A percentile compares a stretch with the other conserved stretches of the same genome.
phyloP scores from a whole-genome alignment of 2,888 invertebrate species.

The Alviniconcha strummeri region DNA sequence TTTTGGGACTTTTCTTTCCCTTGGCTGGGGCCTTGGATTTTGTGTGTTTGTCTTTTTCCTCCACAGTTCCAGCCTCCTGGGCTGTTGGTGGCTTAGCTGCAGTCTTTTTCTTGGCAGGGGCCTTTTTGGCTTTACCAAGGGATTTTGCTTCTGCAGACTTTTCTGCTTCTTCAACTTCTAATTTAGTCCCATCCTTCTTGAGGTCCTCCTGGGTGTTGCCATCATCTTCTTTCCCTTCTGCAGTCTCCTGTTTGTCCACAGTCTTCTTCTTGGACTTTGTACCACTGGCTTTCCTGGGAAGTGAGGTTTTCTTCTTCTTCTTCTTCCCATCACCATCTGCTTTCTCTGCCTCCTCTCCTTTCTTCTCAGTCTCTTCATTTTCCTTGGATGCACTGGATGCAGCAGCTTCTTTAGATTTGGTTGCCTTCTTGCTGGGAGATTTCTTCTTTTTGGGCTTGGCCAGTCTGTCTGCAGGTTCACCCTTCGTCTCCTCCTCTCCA shows the following conservation, averaged over 20 bases:
- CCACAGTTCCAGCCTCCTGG: constrained; percentile 15
- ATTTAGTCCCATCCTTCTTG: background rate
- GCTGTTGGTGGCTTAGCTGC: constrained; percentile 24
- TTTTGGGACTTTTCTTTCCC: constrained; percentile 31
- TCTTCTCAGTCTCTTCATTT: constrained; percentile 35
- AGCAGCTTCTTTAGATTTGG: constrained; percentile 31
- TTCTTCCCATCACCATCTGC: constrained; percentile 37
- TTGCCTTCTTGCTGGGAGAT: constrained; percentile 36
- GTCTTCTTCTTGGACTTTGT: constrained; percentile 39
- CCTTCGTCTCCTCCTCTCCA: constrained; percentile 37
- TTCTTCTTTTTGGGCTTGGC: constrained; percentile 39
- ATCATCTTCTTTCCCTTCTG: constrained; percentile 36
- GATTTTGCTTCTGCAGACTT: background rate
- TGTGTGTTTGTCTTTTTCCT: constrained; percentile 21
- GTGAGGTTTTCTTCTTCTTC: constrained; percentile 37
- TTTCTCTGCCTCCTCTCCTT: constrained; percentile 30
- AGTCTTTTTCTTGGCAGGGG: constrained; percentile 31
- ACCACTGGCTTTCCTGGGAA: constrained; percentile 30
- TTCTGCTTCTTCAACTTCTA: background rate
- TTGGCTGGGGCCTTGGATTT: constrained; percentile 29
- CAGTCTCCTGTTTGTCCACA: constrained; percentile 34
- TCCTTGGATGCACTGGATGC: constrained; percentile 5
- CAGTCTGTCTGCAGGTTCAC: constrained; percentile 31
- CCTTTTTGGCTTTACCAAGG: constrained; percentile 28
- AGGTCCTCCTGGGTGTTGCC: constrained; percentile 33